Evolutionary conservation across 1,140 invertebrate genomes (phyloP).

Genomic region (Mesaphorura yosii): DNA sequence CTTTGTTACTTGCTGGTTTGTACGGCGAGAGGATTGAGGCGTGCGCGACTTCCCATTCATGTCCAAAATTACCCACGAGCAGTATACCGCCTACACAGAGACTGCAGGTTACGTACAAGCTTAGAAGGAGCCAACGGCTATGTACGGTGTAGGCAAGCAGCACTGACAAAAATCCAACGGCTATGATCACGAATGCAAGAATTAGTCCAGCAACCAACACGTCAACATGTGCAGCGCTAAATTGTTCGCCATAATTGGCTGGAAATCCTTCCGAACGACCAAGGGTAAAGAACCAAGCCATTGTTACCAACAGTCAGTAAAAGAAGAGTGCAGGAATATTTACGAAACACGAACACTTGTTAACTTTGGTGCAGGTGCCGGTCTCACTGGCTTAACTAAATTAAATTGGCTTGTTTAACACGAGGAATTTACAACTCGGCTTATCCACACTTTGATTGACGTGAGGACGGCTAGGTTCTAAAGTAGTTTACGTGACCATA

Average conservation of each 20-base stretch:
- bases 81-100: slow-evolving; percentile 42
- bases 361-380: too few species aligned
- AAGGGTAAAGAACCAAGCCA: too few species aligned
- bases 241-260: slow-evolving; percentile 40
- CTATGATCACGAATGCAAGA: slow-evolving; percentile 41
- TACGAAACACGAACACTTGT: too few species aligned
- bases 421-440: too few species aligned
- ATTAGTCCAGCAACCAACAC: slow-evolving; percentile 44
- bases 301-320: too few species aligned
- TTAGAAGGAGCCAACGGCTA: slow-evolving; percentile 38
- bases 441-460: too few species aligned
- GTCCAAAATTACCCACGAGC: slow-evolving; percentile 47
- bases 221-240: slow-evolving; percentile 44
- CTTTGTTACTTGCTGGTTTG: slow-evolving; percentile 41
- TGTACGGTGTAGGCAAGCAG: slow-evolving; percentile 40
- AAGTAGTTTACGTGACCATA: too few species aligned
- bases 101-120: slow-evolving; percentile 29
- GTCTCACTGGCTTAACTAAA: too few species aligned
- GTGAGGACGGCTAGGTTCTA: too few species aligned
- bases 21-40: slow-evolving; percentile 43
- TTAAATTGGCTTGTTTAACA: too few species aligned
- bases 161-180: slow-evolving; percentile 39
- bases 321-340: too few species aligned
- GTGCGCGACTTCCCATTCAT: slow-evolving; percentile 46
- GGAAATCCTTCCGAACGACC: slow-evolving; percentile 41